Conservation (phyloP, 2,888 invertebrate genomes). For the Cacoxenus indagator region DNA sequence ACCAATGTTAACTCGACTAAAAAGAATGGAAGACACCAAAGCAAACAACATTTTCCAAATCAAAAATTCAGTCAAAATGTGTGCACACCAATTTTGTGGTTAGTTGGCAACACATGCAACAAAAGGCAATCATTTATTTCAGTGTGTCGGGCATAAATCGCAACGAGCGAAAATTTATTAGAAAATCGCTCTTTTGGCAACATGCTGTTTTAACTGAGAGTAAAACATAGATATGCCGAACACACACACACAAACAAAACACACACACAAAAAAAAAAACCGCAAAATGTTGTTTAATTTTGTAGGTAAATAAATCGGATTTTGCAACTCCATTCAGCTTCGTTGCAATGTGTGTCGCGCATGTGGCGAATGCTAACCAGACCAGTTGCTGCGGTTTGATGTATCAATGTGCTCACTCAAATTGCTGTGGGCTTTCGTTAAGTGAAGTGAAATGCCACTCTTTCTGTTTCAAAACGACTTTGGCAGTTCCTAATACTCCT, state of each 20-base stretch:
- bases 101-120: neutral
- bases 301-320: constrained; percentile 17
- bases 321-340: neutral
- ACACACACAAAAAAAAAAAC: neutral
- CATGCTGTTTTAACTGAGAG: neutral
- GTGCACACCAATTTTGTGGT: neutral
- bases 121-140: neutral
- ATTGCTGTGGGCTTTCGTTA: neutral
- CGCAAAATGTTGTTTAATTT: constrained; percentile 17
- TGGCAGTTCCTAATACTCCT: neutral
- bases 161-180: constrained; percentile 7
- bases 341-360: neutral
- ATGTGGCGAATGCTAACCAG: constrained; percentile 7
- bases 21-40: neutral
- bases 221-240: too few species aligned
- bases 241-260: neutral
- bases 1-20: neutral
- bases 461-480: neutral
- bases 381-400: constrained; percentile 2
- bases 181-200: constrained; percentile 4
- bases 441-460: neutral
- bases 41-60: neutral
- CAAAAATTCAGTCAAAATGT: neutral
- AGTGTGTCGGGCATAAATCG: neutral
- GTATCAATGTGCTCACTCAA: constrained; percentile 2